A percentile compares a stretch with the other conserved stretches of the same genome.
These are phyloP conservation scores for Ranitomeya imitator DNA, from an alignment of 2,113 vertebrate species.

Conservation along the genomic window DNA sequence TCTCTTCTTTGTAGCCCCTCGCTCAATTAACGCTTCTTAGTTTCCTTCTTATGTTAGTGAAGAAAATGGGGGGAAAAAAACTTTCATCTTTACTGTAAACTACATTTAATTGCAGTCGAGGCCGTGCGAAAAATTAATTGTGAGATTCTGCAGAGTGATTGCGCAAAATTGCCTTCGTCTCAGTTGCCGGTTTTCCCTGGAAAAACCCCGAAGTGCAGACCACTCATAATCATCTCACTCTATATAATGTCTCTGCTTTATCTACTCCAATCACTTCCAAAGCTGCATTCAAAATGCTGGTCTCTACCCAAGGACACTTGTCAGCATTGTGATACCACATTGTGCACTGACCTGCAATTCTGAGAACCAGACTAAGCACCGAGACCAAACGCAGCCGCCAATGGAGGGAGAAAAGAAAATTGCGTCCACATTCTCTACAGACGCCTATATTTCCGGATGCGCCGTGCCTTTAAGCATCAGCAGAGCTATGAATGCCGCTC, in stretches of 20 bases:
- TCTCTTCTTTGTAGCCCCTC: background rate
- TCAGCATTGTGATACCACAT: too few species aligned
- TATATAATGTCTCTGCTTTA: too few species aligned
- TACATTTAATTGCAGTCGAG: background rate
- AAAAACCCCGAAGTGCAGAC: background rate
- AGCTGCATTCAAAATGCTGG: background rate
- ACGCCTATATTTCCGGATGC: too few species aligned
- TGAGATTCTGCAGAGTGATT: constrained; percentile 20
- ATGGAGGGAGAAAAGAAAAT: too few species aligned
- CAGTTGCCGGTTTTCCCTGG: background rate
- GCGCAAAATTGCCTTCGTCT: background rate
- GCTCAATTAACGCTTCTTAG: background rate
- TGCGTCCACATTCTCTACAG: too few species aligned
- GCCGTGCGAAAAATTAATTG: constrained; percentile 20
- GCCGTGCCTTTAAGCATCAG: too few species aligned
- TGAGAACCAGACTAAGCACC: too few species aligned
- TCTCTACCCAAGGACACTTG: background rate
- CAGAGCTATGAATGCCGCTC: background rate
- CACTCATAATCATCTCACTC: background rate
- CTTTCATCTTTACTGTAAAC: background rate
- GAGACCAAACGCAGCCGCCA: too few species aligned
- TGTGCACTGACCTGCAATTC: too few species aligned
- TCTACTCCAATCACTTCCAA: background rate
- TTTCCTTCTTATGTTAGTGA: background rate
- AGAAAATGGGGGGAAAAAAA: background rate